Evolutionary conservation across 2,888 invertebrate species (phyloP), one percentile per base, ranked within the genome.

Genomic region (Andrena dorsata): DNA sequence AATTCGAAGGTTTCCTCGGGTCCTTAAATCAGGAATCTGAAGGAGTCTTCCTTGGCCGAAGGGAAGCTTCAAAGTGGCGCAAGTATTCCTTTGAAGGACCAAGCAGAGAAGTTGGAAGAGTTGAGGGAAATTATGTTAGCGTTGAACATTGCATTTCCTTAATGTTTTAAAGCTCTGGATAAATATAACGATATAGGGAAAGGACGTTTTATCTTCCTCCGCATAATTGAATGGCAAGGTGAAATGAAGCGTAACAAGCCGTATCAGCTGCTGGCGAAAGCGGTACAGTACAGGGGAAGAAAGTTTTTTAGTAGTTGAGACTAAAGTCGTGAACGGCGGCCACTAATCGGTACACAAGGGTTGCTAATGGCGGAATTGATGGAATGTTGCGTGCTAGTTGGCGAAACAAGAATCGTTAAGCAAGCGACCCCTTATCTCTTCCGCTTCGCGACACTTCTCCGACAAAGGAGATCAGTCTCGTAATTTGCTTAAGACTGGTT

Each of bases 361-460:
- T 68, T n/a, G 63, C 30, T 79, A 79, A 79, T 70, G 64, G 49
- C 64, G 13, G 51, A 63, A 74, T 72, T 76, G 72, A 72, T 64
- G 61, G 58, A 76, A 82, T 60, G 72, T 69, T 73, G 60, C 75
- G 72, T 66, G 76, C 60, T 76, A 63, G 73, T 80, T 80, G n/a
- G 61, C 26, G 56, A 65, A 76, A 70, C 72, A 65, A 68, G 74
- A 72, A 77, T 83, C 80, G 74, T 76, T 80, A 71, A 77, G 30
- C 74, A 61, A 58, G 26, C 61, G 8, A 53, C 20, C 28, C 65
- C 80, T 85, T 85, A 85, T 85, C 84, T 85, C 84, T 85, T 85
- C 84, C 83, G 80, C 84, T 72, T 66, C 64, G 49, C 47, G 66
- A 77, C 71, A 53, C 35, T 65, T 68, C 72, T 16, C 74, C 13